Evolutionary conservation across 35 echinoderm and acorn worm genomes (phyloP).

Genomic region (Holothuria glaberrima): DNA sequence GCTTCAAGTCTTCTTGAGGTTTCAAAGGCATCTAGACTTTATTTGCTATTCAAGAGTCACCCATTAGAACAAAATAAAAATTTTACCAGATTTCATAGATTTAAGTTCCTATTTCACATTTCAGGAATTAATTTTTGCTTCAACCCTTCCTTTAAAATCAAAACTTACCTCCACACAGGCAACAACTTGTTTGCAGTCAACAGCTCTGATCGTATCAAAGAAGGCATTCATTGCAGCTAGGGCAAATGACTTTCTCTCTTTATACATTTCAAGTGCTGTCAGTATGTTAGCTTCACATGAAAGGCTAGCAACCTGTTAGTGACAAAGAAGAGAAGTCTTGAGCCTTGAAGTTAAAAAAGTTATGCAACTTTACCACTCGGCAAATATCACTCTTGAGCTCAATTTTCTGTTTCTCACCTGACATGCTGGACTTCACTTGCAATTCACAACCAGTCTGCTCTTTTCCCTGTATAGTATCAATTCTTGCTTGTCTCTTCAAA

Average conservation of each 20-base stretch:
- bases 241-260: conserved; percentile 65
- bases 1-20: too few species aligned
- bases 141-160: too few species aligned
- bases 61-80: too few species aligned
- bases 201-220: conserved; percentile 83
- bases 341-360: background rate
- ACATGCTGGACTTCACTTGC: too few species aligned
- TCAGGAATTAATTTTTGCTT: too few species aligned
- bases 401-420: background rate
- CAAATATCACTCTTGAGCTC: background rate
- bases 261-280: conserved; percentile 75
- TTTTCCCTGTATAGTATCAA: too few species aligned
- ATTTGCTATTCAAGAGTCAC: too few species aligned
- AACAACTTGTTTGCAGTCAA: conserved; percentile 59
- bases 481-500: too few species aligned
- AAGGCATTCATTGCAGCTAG: conserved; percentile 84
- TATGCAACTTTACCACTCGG: background rate
- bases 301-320: conserved; percentile 75
- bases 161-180: conserved; percentile 29
- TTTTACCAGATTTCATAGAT: too few species aligned
- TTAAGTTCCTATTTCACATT: too few species aligned
- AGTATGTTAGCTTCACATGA: conserved; percentile 87
- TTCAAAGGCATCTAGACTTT: too few species aligned
- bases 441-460: too few species aligned
- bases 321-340: conserved; percentile 5